These are phyloP conservation scores for Pitangus sulphuratus DNA, from an alignment of 2,797 vertebrate species.

Conservation along the genomic window DNA sequence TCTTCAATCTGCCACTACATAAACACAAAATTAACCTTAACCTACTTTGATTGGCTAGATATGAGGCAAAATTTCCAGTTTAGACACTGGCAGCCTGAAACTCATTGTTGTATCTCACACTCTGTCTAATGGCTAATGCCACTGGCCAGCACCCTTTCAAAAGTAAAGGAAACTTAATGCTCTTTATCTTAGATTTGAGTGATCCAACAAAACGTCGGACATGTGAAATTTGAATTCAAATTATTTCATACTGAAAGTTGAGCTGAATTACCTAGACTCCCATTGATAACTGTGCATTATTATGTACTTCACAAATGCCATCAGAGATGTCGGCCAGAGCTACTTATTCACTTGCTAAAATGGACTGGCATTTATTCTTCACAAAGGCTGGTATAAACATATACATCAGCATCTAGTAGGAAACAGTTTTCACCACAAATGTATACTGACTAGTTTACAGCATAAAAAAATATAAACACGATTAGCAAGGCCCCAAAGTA, in stretches of 20 bases:
- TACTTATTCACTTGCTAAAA: not conserved
- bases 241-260: not conserved
- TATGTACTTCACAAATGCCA: not conserved
- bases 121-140: not conserved
- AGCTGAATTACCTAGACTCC: not conserved
- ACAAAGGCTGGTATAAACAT: not conserved
- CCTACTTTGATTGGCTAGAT: not conserved
- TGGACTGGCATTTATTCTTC: not conserved
- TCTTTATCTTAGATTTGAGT: not conserved
- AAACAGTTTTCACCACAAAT: not conserved
- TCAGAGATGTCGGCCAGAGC: not conserved
- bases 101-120: not conserved
- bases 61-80: not conserved
- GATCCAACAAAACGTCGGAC: not conserved
- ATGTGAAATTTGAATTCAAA: not conserved
- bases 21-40: not conserved
- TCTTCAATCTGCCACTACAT: not conserved
- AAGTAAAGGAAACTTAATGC: not conserved
- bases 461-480: not conserved
- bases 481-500: conserved; percentile 6
- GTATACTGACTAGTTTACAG: not conserved
- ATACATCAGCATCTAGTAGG: not conserved
- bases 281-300: not conserved
- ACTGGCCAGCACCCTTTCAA: not conserved
- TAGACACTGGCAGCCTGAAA: not conserved